Conservation (phyloP, 2,888 invertebrate species). For the Eledona agricola region DNA sequence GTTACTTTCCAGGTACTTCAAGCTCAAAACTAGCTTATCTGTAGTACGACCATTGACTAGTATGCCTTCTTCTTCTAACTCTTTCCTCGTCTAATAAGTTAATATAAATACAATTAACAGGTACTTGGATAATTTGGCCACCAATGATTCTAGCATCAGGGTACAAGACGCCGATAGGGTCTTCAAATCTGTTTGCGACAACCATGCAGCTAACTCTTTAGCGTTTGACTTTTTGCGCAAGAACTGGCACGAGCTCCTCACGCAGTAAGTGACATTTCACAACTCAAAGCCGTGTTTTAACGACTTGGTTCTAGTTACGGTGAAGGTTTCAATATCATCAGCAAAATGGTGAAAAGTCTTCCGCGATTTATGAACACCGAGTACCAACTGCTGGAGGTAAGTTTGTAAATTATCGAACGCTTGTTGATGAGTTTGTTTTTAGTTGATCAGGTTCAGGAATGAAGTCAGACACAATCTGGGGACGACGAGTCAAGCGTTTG, state of each 20-base stretch:
- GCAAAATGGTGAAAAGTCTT: constrained; percentile 65
- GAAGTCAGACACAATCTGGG: constrained; percentile 62
- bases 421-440: constrained; percentile 34
- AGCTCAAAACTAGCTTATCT: constrained; percentile 1
- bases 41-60: neutral
- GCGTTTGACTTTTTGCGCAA: constrained; percentile 69
- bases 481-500: constrained; percentile 64
- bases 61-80: constrained; percentile 6
- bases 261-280: constrained; percentile 64
- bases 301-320: constrained; percentile 62
- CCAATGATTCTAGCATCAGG: constrained; percentile 64
- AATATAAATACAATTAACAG: constrained; percentile 50
- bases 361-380: constrained; percentile 67
- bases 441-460: constrained; percentile 61
- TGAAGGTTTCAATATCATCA: constrained; percentile 66
- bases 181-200: constrained; percentile 68
- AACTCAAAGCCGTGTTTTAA: too few relatives aligned
- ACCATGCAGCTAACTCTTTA: constrained; percentile 68
- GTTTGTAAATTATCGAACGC: constrained; percentile 11
- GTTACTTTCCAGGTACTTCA: constrained; percentile 65
- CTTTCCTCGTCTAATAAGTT: constrained; percentile 39
- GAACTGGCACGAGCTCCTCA: constrained; percentile 62
- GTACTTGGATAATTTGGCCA: constrained; percentile 48
- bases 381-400: constrained; percentile 57
- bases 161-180: constrained; percentile 71